Percentiles rank a stretch among this genome's conserved stretches.
These are phyloP conservation scores for Empidonax alnorum DNA, from an alignment of 2,113 vertebrate species.

Conservation along the genomic window DNA sequence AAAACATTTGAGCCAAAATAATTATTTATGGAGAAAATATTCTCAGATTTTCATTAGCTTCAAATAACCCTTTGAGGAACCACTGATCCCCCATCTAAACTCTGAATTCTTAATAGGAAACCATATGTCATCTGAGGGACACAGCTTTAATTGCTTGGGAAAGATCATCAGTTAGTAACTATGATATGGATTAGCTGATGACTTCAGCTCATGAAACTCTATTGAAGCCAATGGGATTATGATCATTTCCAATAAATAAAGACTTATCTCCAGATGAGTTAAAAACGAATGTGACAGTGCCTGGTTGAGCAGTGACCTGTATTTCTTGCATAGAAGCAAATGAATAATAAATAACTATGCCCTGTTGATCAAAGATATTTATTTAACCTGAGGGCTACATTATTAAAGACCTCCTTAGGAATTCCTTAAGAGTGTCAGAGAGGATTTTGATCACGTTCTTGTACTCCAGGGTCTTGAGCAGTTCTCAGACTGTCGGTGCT, in stretches of 20 bases:
- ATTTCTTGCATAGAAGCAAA: constrained; percentile 44
- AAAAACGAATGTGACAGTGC: constrained; percentile 30
- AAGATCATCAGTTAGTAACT: constrained; percentile 29
- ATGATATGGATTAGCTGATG: constrained; percentile 45
- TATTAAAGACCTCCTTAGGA: constrained; percentile 45
- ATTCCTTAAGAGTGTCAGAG: constrained; percentile 35
- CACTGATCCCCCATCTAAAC: not conserved
- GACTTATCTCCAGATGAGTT: constrained; percentile 17
- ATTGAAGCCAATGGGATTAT: constrained; percentile 38
- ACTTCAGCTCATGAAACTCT: constrained; percentile 28
- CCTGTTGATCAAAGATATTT: constrained; percentile 55
- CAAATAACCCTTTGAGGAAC: not conserved
- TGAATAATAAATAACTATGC: constrained; percentile 61
- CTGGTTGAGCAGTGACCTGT: constrained; percentile 25
- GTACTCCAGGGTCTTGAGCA: not conserved
- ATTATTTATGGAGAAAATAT: not conserved
- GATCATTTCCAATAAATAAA: constrained; percentile 57
- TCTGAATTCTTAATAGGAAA: not conserved
- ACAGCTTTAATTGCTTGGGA: constrained; percentile 12
- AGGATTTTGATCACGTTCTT: constrained; percentile 23
- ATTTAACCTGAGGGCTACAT: constrained; percentile 49
- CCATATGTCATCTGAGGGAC: not conserved
- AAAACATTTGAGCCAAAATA: not conserved
- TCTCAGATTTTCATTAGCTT: not conserved
- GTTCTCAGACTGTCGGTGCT: not conserved